Base-by-base conservation (phyloP, 92 coral and sea anemone species). In the Zoanthus solanderi region DNA sequence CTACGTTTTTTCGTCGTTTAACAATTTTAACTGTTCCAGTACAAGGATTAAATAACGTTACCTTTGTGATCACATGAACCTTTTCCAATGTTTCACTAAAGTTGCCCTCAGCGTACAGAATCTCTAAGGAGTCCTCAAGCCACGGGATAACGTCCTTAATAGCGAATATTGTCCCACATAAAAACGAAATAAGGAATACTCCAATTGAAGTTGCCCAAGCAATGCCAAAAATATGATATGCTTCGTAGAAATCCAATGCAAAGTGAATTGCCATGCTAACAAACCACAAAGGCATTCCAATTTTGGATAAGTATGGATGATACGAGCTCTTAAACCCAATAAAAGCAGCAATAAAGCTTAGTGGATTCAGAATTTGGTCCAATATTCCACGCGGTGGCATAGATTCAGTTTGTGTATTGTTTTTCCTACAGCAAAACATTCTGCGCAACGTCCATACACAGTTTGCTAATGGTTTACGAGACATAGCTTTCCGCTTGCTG, bases 191-290 rank as follows among this genome's bases (percentile, higher is more conserved):
- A 84, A 96, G 85, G 79, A 93, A 96, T 32, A 96, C 91, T 0
- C 94, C 98, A 44, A 96, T 93, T 6, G 96, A 94, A 0, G 98
- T 96, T 7, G 98, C 98, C 98, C 98, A 96, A n/a, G 98, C 98
- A 87, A 92, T 87, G 54, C 98, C 98, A 54, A 95, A 96, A 18
- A 93, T 93, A 44, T 95, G 95, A 3, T 88, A 87, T 2, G 98
- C 98, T 72, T 96, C 98, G 98, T 96, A 96, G 60, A 96, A 96
- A 77, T 96, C 98, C 87, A 96, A 84, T 0, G 96, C 77, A 84
- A 96, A 96, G 56, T 96, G 98, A 47, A 96, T 89, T 4, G 89
- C 76, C 17, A 95, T 83, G 69, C 90, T 96, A 9, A 84, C 6
- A n/a, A 93, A 46, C 98, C 99, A 96, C 17, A 96, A 60, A 5